Percentiles rank a stretch among this genome's conserved stretches.
phyloP scores from a whole-genome alignment of 2,888 invertebrate species.

The Athalia circularis region DNA sequence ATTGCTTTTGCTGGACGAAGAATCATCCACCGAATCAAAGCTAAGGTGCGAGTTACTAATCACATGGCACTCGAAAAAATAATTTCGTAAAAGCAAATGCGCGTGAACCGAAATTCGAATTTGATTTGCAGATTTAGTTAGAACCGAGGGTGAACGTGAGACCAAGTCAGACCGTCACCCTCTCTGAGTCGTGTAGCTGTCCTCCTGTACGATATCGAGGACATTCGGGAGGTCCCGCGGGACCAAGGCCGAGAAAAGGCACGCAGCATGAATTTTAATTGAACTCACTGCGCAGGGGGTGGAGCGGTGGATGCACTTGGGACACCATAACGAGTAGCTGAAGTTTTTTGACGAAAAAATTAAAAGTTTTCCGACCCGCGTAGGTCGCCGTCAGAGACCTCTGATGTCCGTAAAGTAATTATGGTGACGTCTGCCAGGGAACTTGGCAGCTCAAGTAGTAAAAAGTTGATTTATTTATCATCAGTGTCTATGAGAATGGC shows the following conservation, averaged over 20 bases:
- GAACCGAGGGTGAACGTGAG: slow-evolving; percentile 22
- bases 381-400: slow-evolving; percentile 51
- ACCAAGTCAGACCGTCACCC: slow-evolving; percentile 29
- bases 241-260: slow-evolving; percentile 68
- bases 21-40: neutral
- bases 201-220: slow-evolving; percentile 57
- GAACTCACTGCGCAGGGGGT: slow-evolving; percentile 51
- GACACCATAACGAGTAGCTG: slow-evolving; percentile 67
- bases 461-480: slow-evolving; percentile 58
- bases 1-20: neutral
- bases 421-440: slow-evolving; percentile 51
- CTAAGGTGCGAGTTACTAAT: neutral
- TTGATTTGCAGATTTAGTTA: slow-evolving; percentile 70
- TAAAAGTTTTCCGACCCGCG: slow-evolving; percentile 61
- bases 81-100: slow-evolving; percentile 34
- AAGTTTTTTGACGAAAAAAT: slow-evolving; percentile 70
- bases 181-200: slow-evolving; percentile 55
- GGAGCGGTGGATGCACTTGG: slow-evolving; percentile 50
- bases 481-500: slow-evolving; percentile 48
- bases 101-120: slow-evolving; percentile 63
- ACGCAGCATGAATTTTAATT: slow-evolving; percentile 70
- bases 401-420: slow-evolving; percentile 63
- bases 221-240: slow-evolving; percentile 57
- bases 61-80: neutral
- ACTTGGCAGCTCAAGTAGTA: slow-evolving; percentile 26